Evolutionary conservation across 2,797 vertebrate species (phyloP), one percentile per base, ranked within the genome.

Genomic region (Tolypeutes matacus): DNA sequence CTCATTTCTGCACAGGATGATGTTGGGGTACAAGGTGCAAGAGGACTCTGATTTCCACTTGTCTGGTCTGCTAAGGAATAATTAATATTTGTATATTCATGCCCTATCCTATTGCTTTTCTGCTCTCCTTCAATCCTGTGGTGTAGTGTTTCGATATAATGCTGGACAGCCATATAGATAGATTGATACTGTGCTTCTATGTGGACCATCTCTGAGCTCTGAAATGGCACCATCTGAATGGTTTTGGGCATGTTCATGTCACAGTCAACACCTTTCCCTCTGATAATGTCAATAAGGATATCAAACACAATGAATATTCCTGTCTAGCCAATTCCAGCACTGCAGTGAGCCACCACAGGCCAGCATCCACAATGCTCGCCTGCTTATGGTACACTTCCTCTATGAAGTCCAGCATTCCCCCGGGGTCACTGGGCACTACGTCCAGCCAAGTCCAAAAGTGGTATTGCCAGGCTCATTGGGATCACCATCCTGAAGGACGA

Each of bases 61-160:
- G 98, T 98, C 98, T 99, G 99, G 98, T 99, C 99, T 65, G 99
- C 98, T 97, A 99, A 97, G 3, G 99, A 99, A 98, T 99, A 99
- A 97, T 99, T 99, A 96, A 99, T 99, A 98, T 99, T 99, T 97
- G 99, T 99, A 97, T 99, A 99, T 96, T 99, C 99, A 0, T 99
- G 99, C 42, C 99, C 99, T 99, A 99, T 99, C 95, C 99, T 99
- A 98, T 99, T 99, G 97, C 99, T 99, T 98, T 99, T 99, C 99
- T 99, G 98, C 83, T 99, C 99, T 97, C 99, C 99, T 96, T 99
- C 99, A 42, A 99, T 99, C 97, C 99, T 99, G 97, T 99, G 98
- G 98, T 99, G 99, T 94, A 99, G 97, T 1, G 99, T 99, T 96
- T 99, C 99, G 31, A 99, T 99, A 97, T 99, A 99, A 98, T 99